Evolutionary conservation across 2,113 vertebrate species (phyloP), one percentile per base, ranked within the genome.

Genomic region (Baryphthengus martii): DNA sequence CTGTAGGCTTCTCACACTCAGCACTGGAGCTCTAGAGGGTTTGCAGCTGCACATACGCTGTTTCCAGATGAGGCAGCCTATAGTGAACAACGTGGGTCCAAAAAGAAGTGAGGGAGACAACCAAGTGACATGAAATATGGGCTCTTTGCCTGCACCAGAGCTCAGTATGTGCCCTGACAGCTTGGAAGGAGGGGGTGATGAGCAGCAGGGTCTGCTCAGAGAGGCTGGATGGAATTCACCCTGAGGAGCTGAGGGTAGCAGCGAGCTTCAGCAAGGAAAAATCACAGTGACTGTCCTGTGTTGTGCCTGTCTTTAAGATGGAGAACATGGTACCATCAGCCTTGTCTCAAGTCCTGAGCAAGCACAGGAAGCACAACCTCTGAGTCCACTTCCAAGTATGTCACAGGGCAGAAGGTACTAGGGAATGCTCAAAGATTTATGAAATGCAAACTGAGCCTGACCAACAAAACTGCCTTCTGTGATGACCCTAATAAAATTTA

Each of bases 21-120:
- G 26, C 9, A 2, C 19, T 49, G 33, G 61, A 47, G 63, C 33
- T 47, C 39, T 15, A 2, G 33, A 17, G 10, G 16, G 17, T 29
- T 75, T 13, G 3, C 15, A 19, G 37, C 6, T 24, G 26, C 62
- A 63, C 0, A 0, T 45, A 13, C 5, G 25, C 33, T 37, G 16
- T 25, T 83, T 18, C 77, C 28, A 28, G 33, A 63, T 52, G 35
- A 72, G 44, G 52, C 13, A 17, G 70, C n/a, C 49, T 26, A 10
- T 1, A 42, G 26, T 39, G 49, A 89, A 19, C 42, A 37, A 37
- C 2, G 2, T 26, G 20, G 17, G 18, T 33, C 40, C 18, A 3
- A 23, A 29, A 33, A 7, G 0, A 6, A 52, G 12, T 42, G 17
- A 70, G 15, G 10, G 49, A 70, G 37, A 55, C 13, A 62, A 40